phyloP scores from a whole-genome alignment of 2,113 vertebrate species.

The Antechinus flavipes region DNA sequence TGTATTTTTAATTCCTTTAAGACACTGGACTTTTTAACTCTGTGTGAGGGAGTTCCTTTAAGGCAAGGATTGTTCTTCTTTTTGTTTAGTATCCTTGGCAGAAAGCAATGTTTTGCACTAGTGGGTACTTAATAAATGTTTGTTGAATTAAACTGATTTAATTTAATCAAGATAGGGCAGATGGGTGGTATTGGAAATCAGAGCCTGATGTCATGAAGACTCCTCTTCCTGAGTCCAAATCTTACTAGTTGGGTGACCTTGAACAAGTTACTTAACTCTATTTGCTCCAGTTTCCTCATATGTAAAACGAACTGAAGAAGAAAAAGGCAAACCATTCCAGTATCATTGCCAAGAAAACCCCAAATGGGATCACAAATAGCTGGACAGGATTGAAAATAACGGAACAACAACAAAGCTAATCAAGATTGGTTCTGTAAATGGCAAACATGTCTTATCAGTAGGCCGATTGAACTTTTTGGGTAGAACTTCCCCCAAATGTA shows the following conservation, averaged over 20 bases:
- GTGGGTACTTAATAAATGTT: not conserved
- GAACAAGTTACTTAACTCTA: not conserved
- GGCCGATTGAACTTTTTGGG: no score
- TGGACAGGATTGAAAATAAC: not conserved
- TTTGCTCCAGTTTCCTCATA: not conserved
- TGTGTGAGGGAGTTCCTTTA: not conserved
- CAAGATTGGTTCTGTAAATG: not conserved
- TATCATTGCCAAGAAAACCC: not conserved
- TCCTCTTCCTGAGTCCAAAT: not conserved
- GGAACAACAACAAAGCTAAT: not conserved
- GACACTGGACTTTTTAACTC: not conserved
- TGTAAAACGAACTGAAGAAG: not conserved
- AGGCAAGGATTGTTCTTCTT: not conserved
- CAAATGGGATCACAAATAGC: not conserved
- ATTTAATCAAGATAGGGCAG: not conserved
- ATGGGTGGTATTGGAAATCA: not conserved
- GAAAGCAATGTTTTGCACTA: not conserved
- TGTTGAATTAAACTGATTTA: not conserved
- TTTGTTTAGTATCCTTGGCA: not conserved
- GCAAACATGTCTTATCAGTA: no score
- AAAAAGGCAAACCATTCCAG: not conserved
- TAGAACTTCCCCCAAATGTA: not conserved
- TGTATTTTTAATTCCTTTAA: not conserved
- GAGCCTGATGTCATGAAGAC: not conserved
- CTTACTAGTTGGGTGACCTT: not conserved